phyloP scores from a whole-genome alignment of 2,888 invertebrate genomes.

The Gastrophysa polygoni region DNA sequence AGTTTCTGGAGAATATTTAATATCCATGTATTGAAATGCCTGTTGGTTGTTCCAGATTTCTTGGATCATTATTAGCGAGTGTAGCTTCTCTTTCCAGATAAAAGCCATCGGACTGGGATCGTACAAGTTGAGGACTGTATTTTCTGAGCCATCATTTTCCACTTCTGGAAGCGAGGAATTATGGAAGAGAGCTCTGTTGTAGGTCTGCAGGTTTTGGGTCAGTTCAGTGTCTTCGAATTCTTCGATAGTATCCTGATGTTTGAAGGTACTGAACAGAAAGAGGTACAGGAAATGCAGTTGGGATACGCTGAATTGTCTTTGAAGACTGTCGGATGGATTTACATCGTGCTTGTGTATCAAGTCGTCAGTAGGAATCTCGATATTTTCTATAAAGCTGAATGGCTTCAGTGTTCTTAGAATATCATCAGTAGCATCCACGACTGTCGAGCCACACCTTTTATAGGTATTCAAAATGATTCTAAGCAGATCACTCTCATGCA shows the following conservation, averaged over 20 bases:
- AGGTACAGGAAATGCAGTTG: slow-evolving; percentile 30
- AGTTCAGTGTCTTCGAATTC: slow-evolving; percentile 16
- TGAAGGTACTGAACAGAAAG: slow-evolving; percentile 32
- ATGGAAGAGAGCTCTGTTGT: slow-evolving; percentile 16
- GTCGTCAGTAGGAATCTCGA: slow-evolving; percentile 19
- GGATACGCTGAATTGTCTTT: not conserved
- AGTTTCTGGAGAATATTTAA: slow-evolving; percentile 41
- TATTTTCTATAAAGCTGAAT: slow-evolving; percentile 18
- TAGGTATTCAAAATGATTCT: slow-evolving; percentile 38
- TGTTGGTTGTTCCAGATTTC: slow-evolving; percentile 37
- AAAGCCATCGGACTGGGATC: slow-evolving; percentile 29
- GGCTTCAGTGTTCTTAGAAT: slow-evolving; percentile 34
- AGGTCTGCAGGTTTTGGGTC: slow-evolving; percentile 29
- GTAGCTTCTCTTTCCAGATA: slow-evolving; percentile 43
- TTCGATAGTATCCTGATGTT: not conserved
- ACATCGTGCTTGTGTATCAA: slow-evolving; percentile 34
- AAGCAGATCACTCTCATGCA: slow-evolving; percentile 38
- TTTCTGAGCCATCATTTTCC: not conserved
- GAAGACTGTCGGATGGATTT: slow-evolving; percentile 24
- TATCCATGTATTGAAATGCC: slow-evolving; percentile 36
- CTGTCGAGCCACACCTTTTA: slow-evolving; percentile 31
- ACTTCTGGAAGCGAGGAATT: slow-evolving; percentile 11
- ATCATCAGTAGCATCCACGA: slow-evolving; percentile 30
- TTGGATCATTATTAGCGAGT: slow-evolving; percentile 40
- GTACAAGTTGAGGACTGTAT: not conserved